Evolutionary conservation across 2,797 vertebrate genomes (phyloP).

Genomic region (Euthynnus affinis): DNA sequence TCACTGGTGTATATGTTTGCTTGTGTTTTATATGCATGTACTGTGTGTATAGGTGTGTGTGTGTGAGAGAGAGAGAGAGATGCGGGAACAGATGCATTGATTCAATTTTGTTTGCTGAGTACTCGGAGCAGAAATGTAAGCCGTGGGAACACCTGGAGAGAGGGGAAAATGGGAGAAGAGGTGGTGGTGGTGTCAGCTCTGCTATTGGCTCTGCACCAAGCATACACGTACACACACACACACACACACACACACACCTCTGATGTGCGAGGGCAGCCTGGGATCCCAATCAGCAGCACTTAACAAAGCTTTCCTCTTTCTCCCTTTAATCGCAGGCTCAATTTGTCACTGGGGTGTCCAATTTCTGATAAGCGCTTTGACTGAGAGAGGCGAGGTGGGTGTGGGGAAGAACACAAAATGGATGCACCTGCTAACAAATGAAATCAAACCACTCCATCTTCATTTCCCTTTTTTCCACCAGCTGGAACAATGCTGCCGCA

Average conservation of each 20-base stretch:
- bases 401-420: constrained; percentile 82
- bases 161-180: constrained; percentile 70
- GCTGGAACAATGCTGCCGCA: constrained; percentile 80
- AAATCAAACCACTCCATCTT: constrained; percentile 87
- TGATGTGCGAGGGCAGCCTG: constrained; percentile 74
- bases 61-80: constrained; percentile 23
- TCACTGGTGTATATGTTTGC: constrained; percentile 42
- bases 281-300: constrained; percentile 84
- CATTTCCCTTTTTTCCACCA: constrained; percentile 77
- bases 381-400: constrained; percentile 71
- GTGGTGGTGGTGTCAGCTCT: constrained; percentile 69
- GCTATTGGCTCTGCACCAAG: constrained; percentile 74
- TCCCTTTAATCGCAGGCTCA: constrained; percentile 84
- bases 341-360: constrained; percentile 88
- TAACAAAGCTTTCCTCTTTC: constrained; percentile 84
- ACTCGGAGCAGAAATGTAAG: constrained; percentile 81
- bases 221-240: constrained; percentile 27
- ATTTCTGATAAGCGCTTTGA: constrained; percentile 86
- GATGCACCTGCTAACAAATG: constrained; percentile 88
- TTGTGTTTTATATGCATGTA: constrained; percentile 42
- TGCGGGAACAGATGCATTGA: constrained; percentile 81
- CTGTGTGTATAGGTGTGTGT: constrained; percentile 6
- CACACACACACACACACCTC: constrained; percentile 56
- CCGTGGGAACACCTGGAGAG: constrained; percentile 85
- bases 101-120: constrained; percentile 80